Evolutionary conservation across 2,113 vertebrate genomes (phyloP).

Genomic region (Malurus melanocephalus): DNA sequence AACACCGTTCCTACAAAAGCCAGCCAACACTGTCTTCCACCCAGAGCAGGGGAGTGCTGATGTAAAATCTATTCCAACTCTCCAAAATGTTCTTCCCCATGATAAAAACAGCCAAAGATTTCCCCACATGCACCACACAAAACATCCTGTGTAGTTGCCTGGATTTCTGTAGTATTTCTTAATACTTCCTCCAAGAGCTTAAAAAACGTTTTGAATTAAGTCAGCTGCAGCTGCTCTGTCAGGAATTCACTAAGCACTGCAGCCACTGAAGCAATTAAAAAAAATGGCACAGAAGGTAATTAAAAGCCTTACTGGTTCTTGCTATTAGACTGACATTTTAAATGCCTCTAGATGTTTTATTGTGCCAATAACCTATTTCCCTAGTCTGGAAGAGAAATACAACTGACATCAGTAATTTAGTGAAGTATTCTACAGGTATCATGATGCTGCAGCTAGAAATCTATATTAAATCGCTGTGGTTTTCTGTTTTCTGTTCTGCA

Average conservation of each 20-base stretch:
- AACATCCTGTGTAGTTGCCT: not conserved
- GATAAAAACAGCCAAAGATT: not conserved
- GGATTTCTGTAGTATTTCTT: slow-evolving; percentile 29
- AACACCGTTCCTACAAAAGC: not conserved
- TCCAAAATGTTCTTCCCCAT: not conserved
- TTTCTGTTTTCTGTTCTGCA: slow-evolving; percentile 48
- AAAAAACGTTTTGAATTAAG: slow-evolving; percentile 72
- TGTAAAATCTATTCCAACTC: rapidly evolving
- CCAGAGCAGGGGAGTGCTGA: not conserved
- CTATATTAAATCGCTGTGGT: slow-evolving; percentile 73
- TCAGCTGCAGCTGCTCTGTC: slow-evolving; percentile 78
- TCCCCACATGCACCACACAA: not conserved
- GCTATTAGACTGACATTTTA: slow-evolving; percentile 94
- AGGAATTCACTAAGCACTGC: slow-evolving; percentile 75
- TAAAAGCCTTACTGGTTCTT: slow-evolving; percentile 99
- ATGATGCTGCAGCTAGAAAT: slow-evolving; percentile 78
- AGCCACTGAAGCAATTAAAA: slow-evolving; percentile 82
- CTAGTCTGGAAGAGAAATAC: slow-evolving; percentile 83
- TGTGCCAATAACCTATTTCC: slow-evolving; percentile 93
- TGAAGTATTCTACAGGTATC: slow-evolving; percentile 87
- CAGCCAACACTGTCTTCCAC: not conserved
- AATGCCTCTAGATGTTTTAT: slow-evolving; percentile 91
- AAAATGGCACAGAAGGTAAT: slow-evolving; percentile 99
- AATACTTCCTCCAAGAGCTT: slow-evolving; percentile 43
- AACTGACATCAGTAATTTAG: slow-evolving; percentile 92